Conservation (phyloP, 2,113 vertebrate species). For the Nicator chloris region DNA sequence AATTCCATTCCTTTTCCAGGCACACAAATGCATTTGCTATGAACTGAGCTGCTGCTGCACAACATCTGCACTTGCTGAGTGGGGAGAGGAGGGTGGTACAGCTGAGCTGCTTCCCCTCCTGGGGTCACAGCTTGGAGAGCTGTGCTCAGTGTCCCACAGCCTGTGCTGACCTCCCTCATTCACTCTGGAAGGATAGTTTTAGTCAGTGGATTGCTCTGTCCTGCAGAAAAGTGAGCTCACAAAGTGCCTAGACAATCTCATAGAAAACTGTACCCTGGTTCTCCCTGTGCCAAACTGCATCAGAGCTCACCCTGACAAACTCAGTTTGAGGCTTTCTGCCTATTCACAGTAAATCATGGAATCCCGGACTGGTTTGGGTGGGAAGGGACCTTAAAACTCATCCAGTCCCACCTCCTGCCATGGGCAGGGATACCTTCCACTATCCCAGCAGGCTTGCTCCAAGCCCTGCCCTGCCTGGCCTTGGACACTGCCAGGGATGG, state of each 20-base stretch:
- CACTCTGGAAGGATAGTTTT: background rate
- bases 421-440: background rate
- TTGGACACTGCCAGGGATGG: background rate
- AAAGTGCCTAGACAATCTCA: background rate
- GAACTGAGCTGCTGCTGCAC: background rate
- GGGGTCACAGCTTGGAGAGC: background rate
- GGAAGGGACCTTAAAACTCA: background rate
- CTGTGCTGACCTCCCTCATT: background rate
- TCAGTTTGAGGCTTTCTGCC: background rate
- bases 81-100: background rate
- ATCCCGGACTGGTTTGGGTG: background rate
- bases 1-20: background rate
- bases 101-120: background rate
- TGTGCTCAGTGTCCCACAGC: background rate
- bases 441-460: background rate
- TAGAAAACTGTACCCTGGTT: background rate
- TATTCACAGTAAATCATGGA: background rate
- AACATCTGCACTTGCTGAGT: background rate
- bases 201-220: background rate
- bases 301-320: background rate
- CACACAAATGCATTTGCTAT: background rate
- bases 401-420: too few species aligned
- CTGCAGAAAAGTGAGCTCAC: background rate
- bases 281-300: background rate
- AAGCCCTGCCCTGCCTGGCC: background rate